Conservation (phyloP, 2,797 vertebrate species). For the Lagothrix lagotricha region DNA sequence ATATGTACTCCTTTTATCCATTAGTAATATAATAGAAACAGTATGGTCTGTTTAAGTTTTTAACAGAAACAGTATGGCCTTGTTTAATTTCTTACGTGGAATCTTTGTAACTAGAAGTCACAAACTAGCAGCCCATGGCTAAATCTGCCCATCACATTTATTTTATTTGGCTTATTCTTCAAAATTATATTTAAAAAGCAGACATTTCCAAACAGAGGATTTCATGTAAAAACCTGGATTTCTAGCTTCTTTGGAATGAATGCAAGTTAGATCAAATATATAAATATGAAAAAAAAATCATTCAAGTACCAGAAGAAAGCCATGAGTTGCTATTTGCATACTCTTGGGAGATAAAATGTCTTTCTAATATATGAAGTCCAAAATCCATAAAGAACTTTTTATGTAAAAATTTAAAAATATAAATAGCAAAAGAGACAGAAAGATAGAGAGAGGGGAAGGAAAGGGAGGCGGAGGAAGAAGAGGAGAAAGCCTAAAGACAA, state of each 20-base stretch:
- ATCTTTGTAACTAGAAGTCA: background rate
- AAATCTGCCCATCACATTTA: background rate
- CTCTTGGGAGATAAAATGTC: background rate
- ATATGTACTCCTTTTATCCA: background rate
- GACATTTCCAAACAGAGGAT: background rate
- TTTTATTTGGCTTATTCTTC: background rate
- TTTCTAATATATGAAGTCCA: constrained; percentile 6
- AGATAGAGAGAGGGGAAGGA: background rate
- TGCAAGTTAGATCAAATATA: background rate
- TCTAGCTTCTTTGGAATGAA: constrained; percentile 31
- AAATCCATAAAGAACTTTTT: constrained; percentile 3
- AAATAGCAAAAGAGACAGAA: background rate
- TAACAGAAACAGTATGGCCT: background rate
- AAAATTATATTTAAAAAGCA: background rate
- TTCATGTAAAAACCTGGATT: background rate
- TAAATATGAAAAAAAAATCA: background rate
- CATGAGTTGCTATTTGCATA: background rate
- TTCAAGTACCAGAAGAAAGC: background rate
- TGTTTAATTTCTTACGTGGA: background rate
- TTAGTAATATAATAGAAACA: background rate
- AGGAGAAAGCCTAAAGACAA: background rate
- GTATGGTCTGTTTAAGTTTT: background rate
- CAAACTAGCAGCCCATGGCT: background rate
- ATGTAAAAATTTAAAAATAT: constrained; percentile 7
- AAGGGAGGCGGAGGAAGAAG: background rate